Evolutionary conservation across 2,888 invertebrate species (phyloP).

Genomic region (Shargacucullia verbasci): DNA sequence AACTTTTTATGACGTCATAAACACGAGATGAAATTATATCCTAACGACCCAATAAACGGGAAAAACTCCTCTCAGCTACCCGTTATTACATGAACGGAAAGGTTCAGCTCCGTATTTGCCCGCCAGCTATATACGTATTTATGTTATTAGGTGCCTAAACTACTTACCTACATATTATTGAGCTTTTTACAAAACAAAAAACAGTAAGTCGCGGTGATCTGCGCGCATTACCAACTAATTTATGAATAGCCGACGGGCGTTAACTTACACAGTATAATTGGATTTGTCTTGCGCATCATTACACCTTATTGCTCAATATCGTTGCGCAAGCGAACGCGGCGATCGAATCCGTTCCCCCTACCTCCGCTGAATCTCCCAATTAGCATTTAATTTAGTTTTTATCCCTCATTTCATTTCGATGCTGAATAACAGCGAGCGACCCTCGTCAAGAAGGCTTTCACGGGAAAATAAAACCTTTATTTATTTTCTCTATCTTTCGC

Average conservation of each 20-base stretch:
- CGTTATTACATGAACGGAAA: constrained; percentile 80
- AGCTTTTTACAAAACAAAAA: constrained; percentile 40
- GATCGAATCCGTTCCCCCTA: constrained; percentile 66
- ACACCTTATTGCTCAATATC: constrained; percentile 73
- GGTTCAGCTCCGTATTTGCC: constrained; percentile 72
- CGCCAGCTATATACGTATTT: constrained; percentile 66
- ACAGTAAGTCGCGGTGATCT: constrained; percentile 24
- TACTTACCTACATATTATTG: constrained; percentile 47
- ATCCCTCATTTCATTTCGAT: constrained; percentile 82
- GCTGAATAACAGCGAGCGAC: constrained; percentile 78
- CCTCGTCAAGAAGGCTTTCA: constrained; percentile 82
- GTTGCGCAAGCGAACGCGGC: constrained; percentile 66
- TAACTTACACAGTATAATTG: constrained; percentile 62
- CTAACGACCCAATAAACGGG: constrained; percentile 86
- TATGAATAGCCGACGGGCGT: constrained; percentile 45
- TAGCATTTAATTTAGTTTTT: constrained; percentile 85
- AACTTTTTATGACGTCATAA: constrained; percentile 86
- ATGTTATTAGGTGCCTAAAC: constrained; percentile 66
- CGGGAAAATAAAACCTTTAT: constrained; percentile 78
- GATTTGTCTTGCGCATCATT: constrained; percentile 71
- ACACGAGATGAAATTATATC: constrained; percentile 88
- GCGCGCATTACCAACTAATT: constrained; percentile 32
- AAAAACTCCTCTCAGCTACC: constrained; percentile 81
- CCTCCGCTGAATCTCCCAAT: constrained; percentile 78
- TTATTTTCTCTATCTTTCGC: constrained; percentile 79